Evolutionary conservation across 35 echinoderm and acorn worm genomes (phyloP).

Genomic region (Stichopus chloronotus): DNA sequence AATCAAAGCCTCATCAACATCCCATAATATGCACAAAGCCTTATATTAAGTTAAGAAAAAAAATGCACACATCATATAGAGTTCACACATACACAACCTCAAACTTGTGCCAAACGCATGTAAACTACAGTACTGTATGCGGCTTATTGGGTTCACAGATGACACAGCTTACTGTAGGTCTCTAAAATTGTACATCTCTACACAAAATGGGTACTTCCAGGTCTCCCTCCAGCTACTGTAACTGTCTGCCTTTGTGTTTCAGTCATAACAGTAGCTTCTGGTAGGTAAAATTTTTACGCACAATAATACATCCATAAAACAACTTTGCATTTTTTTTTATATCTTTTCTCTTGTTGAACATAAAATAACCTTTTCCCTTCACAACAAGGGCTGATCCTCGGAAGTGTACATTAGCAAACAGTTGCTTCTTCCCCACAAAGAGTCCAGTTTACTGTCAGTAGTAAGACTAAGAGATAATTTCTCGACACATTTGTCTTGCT

Average conservation of each 20-base stretch:
- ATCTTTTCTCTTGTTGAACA: background rate
- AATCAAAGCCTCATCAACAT: too few species aligned
- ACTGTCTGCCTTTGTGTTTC: conserved; percentile 6
- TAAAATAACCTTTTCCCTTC: background rate
- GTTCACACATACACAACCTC: too few species aligned
- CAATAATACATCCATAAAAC: conserved; percentile 50
- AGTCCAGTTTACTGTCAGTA: background rate
- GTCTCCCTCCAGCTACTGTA: background rate
- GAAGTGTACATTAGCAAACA: background rate
- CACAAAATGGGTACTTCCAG: too few species aligned
- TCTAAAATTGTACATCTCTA: too few species aligned
- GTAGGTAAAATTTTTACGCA: conserved; percentile 26
- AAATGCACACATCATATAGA: too few species aligned
- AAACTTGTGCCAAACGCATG: too few species aligned
- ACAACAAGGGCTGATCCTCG: background rate
- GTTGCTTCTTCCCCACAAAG: conserved; percentile 9
- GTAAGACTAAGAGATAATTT: background rate
- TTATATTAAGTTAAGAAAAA: too few species aligned
- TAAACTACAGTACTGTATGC: too few species aligned
- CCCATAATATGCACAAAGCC: too few species aligned
- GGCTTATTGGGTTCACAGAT: too few species aligned
- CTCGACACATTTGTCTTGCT: conserved; percentile 49
- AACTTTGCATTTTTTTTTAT: conserved; percentile 19
- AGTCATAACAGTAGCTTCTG: background rate
- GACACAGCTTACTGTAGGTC: too few species aligned